Percentiles rank a stretch among this genome's conserved stretches.
These are phyloP conservation scores for Phalanger gymnotis DNA, from an alignment of 2,797 vertebrate species.

Conservation along the genomic window DNA sequence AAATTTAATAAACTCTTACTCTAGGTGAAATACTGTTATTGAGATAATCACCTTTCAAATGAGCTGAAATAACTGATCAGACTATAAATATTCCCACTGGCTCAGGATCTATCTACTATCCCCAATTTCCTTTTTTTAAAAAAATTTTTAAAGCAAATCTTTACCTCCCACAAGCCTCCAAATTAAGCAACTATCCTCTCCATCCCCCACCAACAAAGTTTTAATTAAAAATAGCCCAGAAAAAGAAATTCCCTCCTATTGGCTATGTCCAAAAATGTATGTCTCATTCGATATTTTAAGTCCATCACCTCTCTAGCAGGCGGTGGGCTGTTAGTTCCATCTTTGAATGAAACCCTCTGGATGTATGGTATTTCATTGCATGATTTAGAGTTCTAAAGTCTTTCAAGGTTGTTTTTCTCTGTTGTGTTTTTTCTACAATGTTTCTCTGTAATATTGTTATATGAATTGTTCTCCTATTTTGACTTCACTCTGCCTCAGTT, in stretches of 20 bases:
- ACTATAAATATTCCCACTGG: not conserved
- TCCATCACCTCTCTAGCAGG: not conserved
- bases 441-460: too few relatives aligned
- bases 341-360: not conserved
- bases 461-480: not conserved
- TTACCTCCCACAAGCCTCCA: not conserved
- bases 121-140: not conserved
- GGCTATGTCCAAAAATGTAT: not conserved
- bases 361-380: not conserved
- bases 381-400: not conserved
- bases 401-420: not conserved
- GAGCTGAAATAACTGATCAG: not conserved
- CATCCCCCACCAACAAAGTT: not conserved
- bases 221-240: not conserved
- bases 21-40: not conserved
- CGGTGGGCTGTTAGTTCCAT: not conserved
- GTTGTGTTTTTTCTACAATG: too few relatives aligned
- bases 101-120: not conserved
- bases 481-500: not conserved
- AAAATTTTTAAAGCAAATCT: not conserved
- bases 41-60: constrained; percentile 22
- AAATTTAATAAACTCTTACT: constrained; percentile 18
- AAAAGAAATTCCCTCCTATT: not conserved
- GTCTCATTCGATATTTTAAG: not conserved
- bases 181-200: not conserved